These are phyloP conservation scores for Antechinus flavipes DNA, from an alignment of 2,113 vertebrate species.

Conservation along the genomic window DNA sequence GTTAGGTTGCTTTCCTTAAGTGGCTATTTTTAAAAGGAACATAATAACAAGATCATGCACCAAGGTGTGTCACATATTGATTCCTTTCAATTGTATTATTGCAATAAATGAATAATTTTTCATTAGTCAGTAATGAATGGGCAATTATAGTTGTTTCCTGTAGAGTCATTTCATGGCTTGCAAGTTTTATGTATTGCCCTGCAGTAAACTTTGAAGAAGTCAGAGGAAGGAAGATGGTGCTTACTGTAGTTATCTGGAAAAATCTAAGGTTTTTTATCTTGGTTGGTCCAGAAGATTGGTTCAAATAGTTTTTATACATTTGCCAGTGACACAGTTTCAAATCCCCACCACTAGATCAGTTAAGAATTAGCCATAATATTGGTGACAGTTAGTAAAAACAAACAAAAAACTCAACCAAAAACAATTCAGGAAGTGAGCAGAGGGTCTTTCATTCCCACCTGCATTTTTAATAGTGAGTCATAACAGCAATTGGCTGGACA, in stretches of 20 bases:
- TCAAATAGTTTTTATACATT: neutral
- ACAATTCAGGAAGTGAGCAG: neutral
- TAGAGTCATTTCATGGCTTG: neutral
- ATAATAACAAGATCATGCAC: neutral
- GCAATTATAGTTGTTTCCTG: neutral
- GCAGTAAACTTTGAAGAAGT: neutral
- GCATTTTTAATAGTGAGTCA: neutral
- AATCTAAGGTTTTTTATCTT: neutral
- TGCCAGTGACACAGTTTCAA: neutral
- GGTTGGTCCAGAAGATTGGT: constrained; percentile 7
- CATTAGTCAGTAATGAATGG: no score
- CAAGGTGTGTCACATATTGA: neutral
- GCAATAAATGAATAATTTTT: neutral
- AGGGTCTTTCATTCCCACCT: constrained; percentile 5
- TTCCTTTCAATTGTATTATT: neutral
- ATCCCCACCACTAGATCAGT: neutral
- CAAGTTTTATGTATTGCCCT: neutral
- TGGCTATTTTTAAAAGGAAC: neutral
- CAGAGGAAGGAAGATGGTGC: neutral
- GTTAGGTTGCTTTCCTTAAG: neutral
- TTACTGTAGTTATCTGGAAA: neutral
- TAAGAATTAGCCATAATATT: neutral
- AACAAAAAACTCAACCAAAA: neutral
- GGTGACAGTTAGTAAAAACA: constrained; percentile 2
- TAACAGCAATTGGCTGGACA: neutral